These are phyloP conservation scores for Dendrocincla tyrannina DNA, from an alignment of 2,797 vertebrate genomes.

Conservation along the genomic window DNA sequence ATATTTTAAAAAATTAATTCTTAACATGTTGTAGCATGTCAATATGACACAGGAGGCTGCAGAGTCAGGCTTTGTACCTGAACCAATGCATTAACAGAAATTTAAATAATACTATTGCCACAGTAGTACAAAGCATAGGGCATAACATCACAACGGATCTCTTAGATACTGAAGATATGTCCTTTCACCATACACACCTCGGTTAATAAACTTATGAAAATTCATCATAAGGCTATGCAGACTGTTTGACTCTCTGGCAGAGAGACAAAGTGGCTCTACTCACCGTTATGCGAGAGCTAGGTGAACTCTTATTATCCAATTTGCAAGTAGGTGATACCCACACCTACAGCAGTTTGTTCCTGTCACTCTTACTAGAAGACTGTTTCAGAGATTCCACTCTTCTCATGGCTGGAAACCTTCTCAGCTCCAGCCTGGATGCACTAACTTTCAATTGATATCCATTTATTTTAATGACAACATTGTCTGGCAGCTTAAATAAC, in stretches of 20 bases:
- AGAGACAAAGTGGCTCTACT: slow-evolving; percentile 8
- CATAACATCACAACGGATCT: neutral
- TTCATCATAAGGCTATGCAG: neutral
- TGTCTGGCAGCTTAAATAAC: slow-evolving; percentile 65
- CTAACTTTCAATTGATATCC: slow-evolving; percentile 60
- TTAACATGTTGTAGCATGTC: neutral
- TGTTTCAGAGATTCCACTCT: neutral
- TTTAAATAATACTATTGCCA: neutral
- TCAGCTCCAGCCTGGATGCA: neutral
- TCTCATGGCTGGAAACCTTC: neutral
- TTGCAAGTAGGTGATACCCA: neutral
- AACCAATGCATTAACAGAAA: neutral
- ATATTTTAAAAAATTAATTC: neutral
- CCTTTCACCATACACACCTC: neutral
- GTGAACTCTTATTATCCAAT: neutral
- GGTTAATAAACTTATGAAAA: neutral
- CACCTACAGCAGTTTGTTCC: neutral
- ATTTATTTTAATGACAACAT: slow-evolving; percentile 60
- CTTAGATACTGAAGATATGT: neutral
- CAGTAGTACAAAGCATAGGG: neutral
- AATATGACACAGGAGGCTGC: neutral
- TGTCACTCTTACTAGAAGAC: neutral
- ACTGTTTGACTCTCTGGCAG: neutral
- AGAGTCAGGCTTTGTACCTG: neutral
- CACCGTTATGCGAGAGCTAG: neutral